Evolutionary conservation across 2,113 vertebrate species (phyloP), one percentile per base, ranked within the genome.

Genomic region (Podarcis raffonei): DNA sequence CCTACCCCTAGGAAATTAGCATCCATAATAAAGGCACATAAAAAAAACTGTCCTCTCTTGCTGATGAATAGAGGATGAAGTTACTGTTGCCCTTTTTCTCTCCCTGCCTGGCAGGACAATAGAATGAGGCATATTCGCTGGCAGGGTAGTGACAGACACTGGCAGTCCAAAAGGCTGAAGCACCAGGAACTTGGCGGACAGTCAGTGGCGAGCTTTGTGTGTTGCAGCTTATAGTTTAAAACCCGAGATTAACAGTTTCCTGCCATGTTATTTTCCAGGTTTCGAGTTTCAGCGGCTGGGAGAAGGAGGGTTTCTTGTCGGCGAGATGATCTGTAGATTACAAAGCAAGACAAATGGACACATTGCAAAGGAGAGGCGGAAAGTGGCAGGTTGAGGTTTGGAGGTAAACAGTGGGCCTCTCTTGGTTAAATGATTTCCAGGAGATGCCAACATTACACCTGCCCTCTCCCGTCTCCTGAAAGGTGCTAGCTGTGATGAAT

Each of bases 211-310:
- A 95, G 94, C 94, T 93, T 92, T 94, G 88, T 0, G 25, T 89
- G 77, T 87, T 94, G 93, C 87, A 78, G 1, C 88, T 93, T 92
- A 75, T 92, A 90, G 92, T 86, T 93, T 90, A 86, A 85, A 90
- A 87, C 91, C 87, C 91, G 79, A 27, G 90, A 59, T 66, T 32
- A 86, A 93, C 0, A 20, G 82, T 91, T 94, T 93, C 89, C 90
- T 92, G 90, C 82, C 0, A 0, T 91, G 83, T 93, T 93, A 93
- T 93, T 89, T 83, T 90, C 84, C 1, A 32, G 3, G 87, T 94
- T 95, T 95, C 86, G 89, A 77, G 91, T 96, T 96, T 95, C 94
- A 93, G 84, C 12, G 25, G 90, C 57, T 72, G 84, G 71, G 32
- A 87, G 87, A 37, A 84, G 39, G 88, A 90, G 81, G 90, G 90